Percentiles rank a stretch among this genome's conserved stretches.
phyloP scores from a whole-genome alignment of 2,113 vertebrate genomes.

The Fregetta grallaria region DNA sequence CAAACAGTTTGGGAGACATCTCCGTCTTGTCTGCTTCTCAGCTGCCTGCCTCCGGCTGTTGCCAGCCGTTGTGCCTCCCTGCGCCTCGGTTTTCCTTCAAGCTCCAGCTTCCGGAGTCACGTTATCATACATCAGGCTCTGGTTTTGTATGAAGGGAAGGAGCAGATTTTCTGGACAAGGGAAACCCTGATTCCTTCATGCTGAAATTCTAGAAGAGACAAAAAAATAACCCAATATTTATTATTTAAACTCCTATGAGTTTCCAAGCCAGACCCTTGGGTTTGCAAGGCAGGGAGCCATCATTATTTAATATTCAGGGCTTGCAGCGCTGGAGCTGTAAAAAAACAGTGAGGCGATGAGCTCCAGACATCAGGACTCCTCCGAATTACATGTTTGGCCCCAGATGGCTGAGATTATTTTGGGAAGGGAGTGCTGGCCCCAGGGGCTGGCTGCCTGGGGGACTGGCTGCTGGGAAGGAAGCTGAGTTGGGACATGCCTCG shows the following conservation, averaged over 20 bases:
- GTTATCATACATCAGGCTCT: not conserved
- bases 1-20: not conserved
- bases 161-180: not conserved
- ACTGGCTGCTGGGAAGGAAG: not conserved
- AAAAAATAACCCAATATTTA: not conserved
- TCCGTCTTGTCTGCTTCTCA: not conserved
- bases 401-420: slow-evolving; percentile 36
- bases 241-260: not conserved
- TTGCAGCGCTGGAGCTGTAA: not conserved
- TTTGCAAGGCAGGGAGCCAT: not conserved
- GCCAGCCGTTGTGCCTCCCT: not conserved
- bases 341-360: not conserved
- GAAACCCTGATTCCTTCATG: not conserved
- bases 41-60: not conserved
- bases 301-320: not conserved
- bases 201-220: not conserved
- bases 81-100: not conserved
- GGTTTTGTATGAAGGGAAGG: not conserved
- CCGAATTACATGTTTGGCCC: not conserved
- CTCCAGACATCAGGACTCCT: slow-evolving; percentile 49
- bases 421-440: slow-evolving; percentile 1
- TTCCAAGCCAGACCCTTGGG: not conserved
- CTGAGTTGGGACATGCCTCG: not conserved
- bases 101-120: not conserved
- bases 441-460: not conserved